Conservation (phyloP, 2,888 invertebrate genomes). For the Lycophotia porphyrea region DNA sequence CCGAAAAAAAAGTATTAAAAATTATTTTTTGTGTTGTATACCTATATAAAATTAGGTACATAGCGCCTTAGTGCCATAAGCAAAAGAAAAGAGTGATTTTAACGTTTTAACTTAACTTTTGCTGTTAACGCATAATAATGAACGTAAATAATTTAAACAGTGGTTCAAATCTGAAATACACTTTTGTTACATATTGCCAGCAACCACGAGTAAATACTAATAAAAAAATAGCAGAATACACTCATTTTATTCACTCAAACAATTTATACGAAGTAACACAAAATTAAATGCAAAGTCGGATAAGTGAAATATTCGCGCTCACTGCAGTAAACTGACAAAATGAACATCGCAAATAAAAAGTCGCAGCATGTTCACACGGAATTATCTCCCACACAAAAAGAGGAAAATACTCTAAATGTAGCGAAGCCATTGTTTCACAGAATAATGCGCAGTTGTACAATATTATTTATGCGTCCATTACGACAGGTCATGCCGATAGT, state of each 20-base stretch:
- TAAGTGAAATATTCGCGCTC: conserved; percentile 60
- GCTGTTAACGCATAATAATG: not conserved
- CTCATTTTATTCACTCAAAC: conserved; percentile 32
- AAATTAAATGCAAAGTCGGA: conserved; percentile 35
- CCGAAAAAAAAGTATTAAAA: no score
- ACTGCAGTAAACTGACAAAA: conserved; percentile 54
- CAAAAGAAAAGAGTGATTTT: not conserved
- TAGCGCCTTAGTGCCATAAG: not conserved
- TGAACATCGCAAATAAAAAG: conserved; percentile 53
- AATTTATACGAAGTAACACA: conserved; percentile 31
- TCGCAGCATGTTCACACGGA: conserved; percentile 48
- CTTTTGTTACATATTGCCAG: not conserved
- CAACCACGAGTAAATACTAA: not conserved
- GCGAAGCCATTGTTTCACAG: conserved; percentile 53
- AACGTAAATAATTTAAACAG: not conserved
- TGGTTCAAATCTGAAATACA: not conserved
- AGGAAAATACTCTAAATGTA: conserved; percentile 44
- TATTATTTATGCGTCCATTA: conserved; percentile 61
- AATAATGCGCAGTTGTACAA: conserved; percentile 51
- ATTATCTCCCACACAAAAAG: conserved; percentile 56
- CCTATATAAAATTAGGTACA: not conserved
- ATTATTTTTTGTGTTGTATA: not conserved
- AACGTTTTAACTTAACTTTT: no score
- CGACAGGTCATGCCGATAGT: conserved; percentile 59
- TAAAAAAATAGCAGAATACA: not conserved